These are phyloP conservation scores for Phyllotreta striolata DNA, from an alignment of 2,888 invertebrate genomes.

Conservation along the genomic window DNA sequence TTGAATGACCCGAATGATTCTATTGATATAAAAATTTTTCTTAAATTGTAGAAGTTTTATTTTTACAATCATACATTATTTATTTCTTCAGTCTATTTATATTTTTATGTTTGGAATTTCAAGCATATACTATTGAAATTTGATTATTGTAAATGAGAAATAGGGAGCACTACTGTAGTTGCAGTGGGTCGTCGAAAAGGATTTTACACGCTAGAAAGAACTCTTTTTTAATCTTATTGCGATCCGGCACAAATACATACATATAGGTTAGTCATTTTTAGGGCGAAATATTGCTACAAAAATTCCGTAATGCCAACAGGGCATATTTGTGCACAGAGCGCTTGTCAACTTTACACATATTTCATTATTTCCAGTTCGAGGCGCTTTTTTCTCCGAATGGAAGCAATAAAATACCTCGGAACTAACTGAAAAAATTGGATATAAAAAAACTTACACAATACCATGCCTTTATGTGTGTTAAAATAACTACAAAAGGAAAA, in stretches of 20 bases:
- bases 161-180: slow-evolving; percentile 31
- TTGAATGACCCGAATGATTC: no score
- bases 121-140: no score
- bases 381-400: slow-evolving; percentile 16
- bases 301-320: slow-evolving; percentile 29
- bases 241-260: slow-evolving; percentile 45
- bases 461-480: slow-evolving; percentile 4
- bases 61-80: no score
- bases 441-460: slow-evolving; percentile 11
- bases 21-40: no score
- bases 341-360: slow-evolving; percentile 34
- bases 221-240: slow-evolving; percentile 47
- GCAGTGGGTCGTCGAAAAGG: slow-evolving; percentile 45
- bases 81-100: no score
- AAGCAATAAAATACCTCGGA: slow-evolving; percentile 28
- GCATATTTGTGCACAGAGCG: slow-evolving; percentile 30
- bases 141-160: no score
- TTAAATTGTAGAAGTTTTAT: no score
- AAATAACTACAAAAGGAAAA: slow-evolving; percentile 7
- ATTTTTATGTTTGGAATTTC: no score
- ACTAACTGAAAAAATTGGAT: slow-evolving; percentile 5
- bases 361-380: slow-evolving; percentile 33
- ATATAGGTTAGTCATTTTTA: slow-evolving; percentile 41
- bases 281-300: slow-evolving; percentile 29
- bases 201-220: slow-evolving; percentile 46